phyloP scores from a whole-genome alignment of 2,113 vertebrate genomes.

The Pedionomus torquatus region DNA sequence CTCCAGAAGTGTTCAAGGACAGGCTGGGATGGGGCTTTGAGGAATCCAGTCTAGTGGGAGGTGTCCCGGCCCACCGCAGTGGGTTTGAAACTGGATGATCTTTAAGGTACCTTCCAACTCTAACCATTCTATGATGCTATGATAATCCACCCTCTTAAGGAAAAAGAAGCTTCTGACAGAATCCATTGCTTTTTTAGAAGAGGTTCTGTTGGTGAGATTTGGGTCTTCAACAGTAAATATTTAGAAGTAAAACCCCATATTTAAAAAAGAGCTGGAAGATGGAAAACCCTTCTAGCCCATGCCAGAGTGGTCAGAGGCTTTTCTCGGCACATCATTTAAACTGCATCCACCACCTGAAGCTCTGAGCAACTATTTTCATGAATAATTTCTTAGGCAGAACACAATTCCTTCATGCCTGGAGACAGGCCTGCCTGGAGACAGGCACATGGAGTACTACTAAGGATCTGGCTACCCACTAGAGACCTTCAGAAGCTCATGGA shows the following conservation, averaged over 20 bases:
- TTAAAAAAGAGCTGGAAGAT: not conserved
- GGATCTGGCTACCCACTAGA: not conserved
- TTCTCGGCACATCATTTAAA: not conserved
- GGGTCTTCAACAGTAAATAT: not conserved
- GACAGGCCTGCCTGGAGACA: not conserved
- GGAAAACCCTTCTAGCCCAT: not conserved
- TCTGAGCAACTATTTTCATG: not conserved
- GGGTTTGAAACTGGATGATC: not conserved
- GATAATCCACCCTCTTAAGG: not conserved
- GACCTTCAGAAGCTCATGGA: not conserved
- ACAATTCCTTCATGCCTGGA: no score
- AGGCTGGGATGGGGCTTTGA: not conserved
- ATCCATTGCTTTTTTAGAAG: not conserved
- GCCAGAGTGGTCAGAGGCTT: not conserved
- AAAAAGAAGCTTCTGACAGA: not conserved
- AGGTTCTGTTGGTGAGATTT: not conserved
- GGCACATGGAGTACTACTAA: not conserved
- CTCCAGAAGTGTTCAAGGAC: not conserved
- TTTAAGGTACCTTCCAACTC: not conserved
- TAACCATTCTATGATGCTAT: not conserved
- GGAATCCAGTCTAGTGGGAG: not conserved
- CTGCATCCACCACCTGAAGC: not conserved
- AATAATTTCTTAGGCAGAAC: not conserved
- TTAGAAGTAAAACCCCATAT: not conserved
- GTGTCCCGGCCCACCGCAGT: not conserved